These are phyloP conservation scores for Scytalopus superciliaris DNA, from an alignment of 2,113 vertebrate genomes.

Conservation along the genomic window DNA sequence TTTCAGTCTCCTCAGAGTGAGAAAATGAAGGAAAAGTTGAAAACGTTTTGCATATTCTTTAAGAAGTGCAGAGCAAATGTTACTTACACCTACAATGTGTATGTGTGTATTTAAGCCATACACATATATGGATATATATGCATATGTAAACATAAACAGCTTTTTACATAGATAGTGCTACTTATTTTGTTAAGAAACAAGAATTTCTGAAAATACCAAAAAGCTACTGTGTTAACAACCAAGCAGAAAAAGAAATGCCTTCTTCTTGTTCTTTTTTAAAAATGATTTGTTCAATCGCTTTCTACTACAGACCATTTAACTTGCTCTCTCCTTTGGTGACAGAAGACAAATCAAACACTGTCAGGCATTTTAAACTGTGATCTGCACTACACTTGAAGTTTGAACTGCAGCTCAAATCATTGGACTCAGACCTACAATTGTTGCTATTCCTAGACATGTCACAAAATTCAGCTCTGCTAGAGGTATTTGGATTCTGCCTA, in stretches of 20 bases:
- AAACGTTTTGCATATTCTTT: background rate
- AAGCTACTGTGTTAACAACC: background rate
- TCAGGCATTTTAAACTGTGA: conserved; percentile 37
- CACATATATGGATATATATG: background rate
- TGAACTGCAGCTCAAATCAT: conserved; percentile 7
- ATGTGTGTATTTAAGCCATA: background rate
- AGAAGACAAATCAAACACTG: conserved; percentile 30
- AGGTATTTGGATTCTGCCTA: background rate
- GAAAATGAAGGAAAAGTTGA: background rate
- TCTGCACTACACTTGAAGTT: conserved; percentile 9
- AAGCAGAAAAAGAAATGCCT: background rate
- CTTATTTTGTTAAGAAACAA: background rate
- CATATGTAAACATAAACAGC: background rate
- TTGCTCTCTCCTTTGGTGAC: conserved; percentile 7
- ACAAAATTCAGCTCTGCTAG: conserved; percentile 1
- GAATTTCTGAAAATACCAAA: background rate
- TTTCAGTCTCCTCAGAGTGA: background rate
- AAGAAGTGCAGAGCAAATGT: background rate
- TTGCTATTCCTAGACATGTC: conserved; percentile 13
- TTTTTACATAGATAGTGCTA: background rate
- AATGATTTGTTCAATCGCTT: conserved; percentile 24
- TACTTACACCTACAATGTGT: background rate
- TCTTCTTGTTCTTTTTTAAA: background rate
- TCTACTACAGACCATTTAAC: conserved; percentile 46
- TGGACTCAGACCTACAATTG: conserved; percentile 3